Evolutionary conservation across 2,113 vertebrate genomes (phyloP).

Genomic region (Melanerpes aurifrons): DNA sequence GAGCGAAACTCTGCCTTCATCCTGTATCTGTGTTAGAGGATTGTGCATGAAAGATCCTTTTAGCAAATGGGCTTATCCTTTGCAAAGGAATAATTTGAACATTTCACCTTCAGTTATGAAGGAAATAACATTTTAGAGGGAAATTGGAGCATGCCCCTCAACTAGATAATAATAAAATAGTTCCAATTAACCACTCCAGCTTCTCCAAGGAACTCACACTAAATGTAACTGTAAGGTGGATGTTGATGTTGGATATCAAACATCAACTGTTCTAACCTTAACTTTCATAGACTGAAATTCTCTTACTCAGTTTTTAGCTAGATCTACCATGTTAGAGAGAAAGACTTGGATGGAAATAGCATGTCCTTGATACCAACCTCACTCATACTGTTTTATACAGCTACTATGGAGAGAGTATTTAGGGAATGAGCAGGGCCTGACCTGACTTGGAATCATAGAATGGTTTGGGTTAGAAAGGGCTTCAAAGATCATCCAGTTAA

Average conservation of each 20-base stretch:
- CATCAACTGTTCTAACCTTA: neutral
- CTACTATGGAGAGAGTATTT: too few relatives aligned
- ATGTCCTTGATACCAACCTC: neutral
- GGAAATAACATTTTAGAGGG: neutral
- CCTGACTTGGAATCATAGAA: too few relatives aligned
- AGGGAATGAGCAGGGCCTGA: too few relatives aligned
- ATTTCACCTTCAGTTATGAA: neutral
- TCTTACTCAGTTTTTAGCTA: neutral
- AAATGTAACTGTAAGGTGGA: neutral
- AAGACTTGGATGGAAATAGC: neutral
- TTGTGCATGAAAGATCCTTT: fast-evolving
- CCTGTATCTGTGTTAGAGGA: neutral
- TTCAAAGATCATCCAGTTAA: too few relatives aligned
- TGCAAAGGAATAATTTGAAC: neutral
- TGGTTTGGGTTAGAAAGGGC: too few relatives aligned
- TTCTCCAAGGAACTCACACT: neutral
- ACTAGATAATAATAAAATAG: too few relatives aligned
- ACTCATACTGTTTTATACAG: neutral
- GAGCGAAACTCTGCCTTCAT: neutral
- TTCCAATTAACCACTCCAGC: neutral
- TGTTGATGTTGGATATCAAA: neutral
- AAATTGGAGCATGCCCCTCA: neutral
- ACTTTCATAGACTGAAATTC: neutral
- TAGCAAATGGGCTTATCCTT: neutral
- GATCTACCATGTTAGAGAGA: neutral